These are phyloP conservation scores for Hirudo medicinalis DNA, from an alignment of 1,140 invertebrate species.

Conservation along the genomic window DNA sequence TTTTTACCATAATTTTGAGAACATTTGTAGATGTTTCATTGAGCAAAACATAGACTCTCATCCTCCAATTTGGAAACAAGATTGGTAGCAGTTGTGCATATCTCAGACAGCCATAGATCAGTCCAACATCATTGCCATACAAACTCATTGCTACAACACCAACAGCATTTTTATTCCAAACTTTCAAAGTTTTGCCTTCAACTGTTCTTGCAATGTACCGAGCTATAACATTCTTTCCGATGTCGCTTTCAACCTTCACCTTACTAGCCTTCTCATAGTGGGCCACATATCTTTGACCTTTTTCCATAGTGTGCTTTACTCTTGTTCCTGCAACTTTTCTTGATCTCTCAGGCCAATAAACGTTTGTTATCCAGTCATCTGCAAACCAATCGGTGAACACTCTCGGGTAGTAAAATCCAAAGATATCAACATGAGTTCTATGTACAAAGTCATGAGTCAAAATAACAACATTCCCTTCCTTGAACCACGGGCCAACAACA, in stretches of 20 bases:
- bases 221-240: constrained; percentile 19
- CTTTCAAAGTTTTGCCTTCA: constrained; percentile 1
- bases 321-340: constrained; percentile 21
- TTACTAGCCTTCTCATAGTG: constrained; percentile 23
- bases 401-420: constrained; percentile 24
- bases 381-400: constrained; percentile 25
- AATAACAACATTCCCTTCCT: constrained; percentile 21
- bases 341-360: constrained; percentile 22
- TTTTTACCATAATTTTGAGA: constrained; percentile 18
- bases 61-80: constrained; percentile 20
- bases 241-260: constrained; percentile 19
- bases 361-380: constrained; percentile 24
- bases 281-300: constrained; percentile 19
- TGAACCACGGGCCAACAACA: constrained; percentile 24
- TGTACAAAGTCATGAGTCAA: constrained; percentile 24
- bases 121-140: constrained; percentile 20
- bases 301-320: constrained; percentile 24
- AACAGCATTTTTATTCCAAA: constrained; percentile 17
- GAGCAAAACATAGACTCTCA: constrained; percentile 18
- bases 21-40: constrained; percentile 11
- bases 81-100: constrained; percentile 22
- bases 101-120: constrained; percentile 20
- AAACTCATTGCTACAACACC: constrained; percentile 22
- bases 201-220: constrained; percentile 20
- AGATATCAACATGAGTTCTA: constrained; percentile 23